Evolutionary conservation across 2,888 invertebrate species (phyloP), one percentile per base, ranked within the genome.

Genomic region (Drosophila percnosoma): DNA sequence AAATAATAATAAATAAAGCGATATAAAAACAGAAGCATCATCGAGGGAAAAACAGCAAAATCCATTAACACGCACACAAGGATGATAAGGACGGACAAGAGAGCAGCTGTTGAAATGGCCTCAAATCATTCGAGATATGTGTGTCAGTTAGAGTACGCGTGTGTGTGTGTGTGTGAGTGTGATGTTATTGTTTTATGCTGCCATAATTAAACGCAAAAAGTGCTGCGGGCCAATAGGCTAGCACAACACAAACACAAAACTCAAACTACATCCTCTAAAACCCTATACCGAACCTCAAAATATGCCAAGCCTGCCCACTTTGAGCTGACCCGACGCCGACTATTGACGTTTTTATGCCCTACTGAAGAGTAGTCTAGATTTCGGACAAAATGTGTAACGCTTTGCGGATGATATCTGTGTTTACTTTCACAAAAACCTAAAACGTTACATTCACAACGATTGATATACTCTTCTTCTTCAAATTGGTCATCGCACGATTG

Each of bases 31-130:
- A 55, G 27, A 55, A 29, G 38, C 38, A 29, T 34, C 40, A 64
- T 45, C 58, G 51, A 52, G 68, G 62, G 42, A 64, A 52, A 72
- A 81, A 68, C 60, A 63, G 71, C 59, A 68, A 86, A 89, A 87
- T 78, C 87, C 75, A 87, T 85, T 85, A 88, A 83, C 87, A 74
- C 72, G 68, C 67, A 73, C 60, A 52, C 33, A 68, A 63, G 60
- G 71, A 69, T 62, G 54, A 65, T 45, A 67, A 21, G 36, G 13
- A 36, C n/a, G 65, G 11, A 38, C 49, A 59, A 38, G 52, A 38
- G 45, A 64, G 52, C 81, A 77, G 81, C 81, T 73, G 73, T 64
- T 69, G 31, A 61, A 64, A 64, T 68, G 67, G 48, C 68, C 64
- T 53, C 42, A 63, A 53, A 36, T 65, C 29, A 40, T 33, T 1